These are phyloP conservation scores for Ditylenchus dipsaci DNA, from an alignment of 1,140 invertebrate genomes.

Conservation along the genomic window DNA sequence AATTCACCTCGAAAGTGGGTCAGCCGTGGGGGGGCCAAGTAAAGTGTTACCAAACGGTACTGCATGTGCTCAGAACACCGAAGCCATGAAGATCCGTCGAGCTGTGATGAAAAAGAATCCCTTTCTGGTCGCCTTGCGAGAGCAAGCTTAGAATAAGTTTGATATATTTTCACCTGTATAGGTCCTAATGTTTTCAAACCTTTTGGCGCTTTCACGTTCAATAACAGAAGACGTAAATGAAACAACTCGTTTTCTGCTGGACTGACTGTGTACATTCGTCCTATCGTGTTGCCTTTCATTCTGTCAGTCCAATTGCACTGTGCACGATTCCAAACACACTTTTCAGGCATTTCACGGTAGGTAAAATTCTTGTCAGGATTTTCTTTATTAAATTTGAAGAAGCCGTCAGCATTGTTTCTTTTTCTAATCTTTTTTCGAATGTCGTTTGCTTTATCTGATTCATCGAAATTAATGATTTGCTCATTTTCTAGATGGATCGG, in stretches of 20 bases:
- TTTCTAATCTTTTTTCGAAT: not conserved
- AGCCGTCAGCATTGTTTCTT: not conserved
- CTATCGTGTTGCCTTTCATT: not conserved
- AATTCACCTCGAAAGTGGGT: no score
- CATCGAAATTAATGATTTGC: not conserved
- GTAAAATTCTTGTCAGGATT: not conserved
- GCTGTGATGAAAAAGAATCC: no score
- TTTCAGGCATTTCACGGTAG: not conserved
- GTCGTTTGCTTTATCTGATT: not conserved
- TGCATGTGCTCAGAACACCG: no score
- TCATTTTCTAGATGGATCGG: constrained; percentile 2
- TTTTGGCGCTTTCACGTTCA: no score
- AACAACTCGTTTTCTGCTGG: not conserved
- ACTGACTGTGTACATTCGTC: not conserved
- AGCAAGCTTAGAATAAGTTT: no score
- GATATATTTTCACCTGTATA: no score
- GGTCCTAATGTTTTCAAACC: no score
- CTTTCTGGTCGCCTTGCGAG: no score
- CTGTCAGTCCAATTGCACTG: not conserved
- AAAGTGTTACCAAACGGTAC: no score
- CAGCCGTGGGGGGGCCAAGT: no score
- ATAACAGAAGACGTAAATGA: no score
- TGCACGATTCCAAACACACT: not conserved
- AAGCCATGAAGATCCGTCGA: no score
- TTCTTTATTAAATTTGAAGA: not conserved